Base-by-base conservation (phyloP, 2,113 vertebrate genomes). In the Hemichromis elongatus region DNA sequence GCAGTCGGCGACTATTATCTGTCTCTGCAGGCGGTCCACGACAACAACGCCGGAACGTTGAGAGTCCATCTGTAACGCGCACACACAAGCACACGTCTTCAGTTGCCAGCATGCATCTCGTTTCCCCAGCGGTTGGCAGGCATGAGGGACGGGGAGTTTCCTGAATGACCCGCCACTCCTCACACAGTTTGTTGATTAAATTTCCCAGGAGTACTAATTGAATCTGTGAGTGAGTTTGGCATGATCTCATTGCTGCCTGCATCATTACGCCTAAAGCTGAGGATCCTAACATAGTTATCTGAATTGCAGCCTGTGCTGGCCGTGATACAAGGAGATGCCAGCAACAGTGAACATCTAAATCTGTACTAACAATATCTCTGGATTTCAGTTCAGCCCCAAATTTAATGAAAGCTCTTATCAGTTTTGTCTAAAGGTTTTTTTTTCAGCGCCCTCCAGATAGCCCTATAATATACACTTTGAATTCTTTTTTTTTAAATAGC, bases 1-100 rank as follows among this genome's bases (percentile, higher is more conserved):
- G 93, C 99, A 99, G 92, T 99, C 99, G 1, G 99, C 99, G 68
- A 99, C 96, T 82, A 99, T 99, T 80, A 99, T 99, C 92, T 99
- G 98, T 81, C 99, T 97, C 93, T 99, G 98, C 1, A 99, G 97
- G 47, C 98, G 97, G 92, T 99, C 98, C 82, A 99, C 95, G 77
- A 97, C 96, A 16, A 97, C 96, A 1, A 96, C 93, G 19, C 96
- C 88, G 1, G 98, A 96, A 94, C 97, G 97, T 77, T 98, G 95
- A 40, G 96, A 96, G 93, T 99, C 98, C 84, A 97, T 97, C 99
- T 99, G 82, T 12, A 77, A 80, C 78, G 85, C 5, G 59, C 53
- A 81, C 78, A 84, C 63, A 90, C 50, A 81, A 13, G 78, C 16
- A 81, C 75, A 70, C 28, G 30, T 14, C 45, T 52, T 73, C 35